These are phyloP conservation scores for Ellobium chinense DNA, from an alignment of 2,888 invertebrate species.

Conservation along the genomic window DNA sequence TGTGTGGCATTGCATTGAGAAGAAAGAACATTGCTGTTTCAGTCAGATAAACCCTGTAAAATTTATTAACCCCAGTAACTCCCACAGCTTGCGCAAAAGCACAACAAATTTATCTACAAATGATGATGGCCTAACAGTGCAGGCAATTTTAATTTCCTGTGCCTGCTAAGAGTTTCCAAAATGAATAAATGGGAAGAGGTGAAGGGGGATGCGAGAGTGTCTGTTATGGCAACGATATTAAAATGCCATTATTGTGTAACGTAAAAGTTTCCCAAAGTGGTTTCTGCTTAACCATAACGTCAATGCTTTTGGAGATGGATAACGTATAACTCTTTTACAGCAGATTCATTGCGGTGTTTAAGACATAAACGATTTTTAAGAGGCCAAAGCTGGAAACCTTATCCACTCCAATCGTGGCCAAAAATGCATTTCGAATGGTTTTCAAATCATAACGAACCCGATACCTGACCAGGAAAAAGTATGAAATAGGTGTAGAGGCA, in stretches of 20 bases:
- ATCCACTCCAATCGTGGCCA: conserved; percentile 40
- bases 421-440: conserved; percentile 35
- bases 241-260: conserved; percentile 28
- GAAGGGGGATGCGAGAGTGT: too few species aligned
- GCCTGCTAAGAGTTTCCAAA: too few species aligned
- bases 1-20: too few species aligned
- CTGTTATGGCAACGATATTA: conserved; percentile 18
- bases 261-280: conserved; percentile 23
- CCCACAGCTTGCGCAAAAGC: too few species aligned
- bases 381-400: conserved; percentile 19
- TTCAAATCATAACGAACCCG: conserved; percentile 33
- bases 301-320: conserved; percentile 21
- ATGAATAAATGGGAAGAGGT: too few species aligned
- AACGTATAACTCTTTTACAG: conserved; percentile 18
- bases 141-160: too few species aligned
- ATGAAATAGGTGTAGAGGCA: conserved; percentile 34
- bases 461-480: conserved; percentile 34
- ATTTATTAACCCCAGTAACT: too few species aligned
- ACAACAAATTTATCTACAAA: too few species aligned
- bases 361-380: conserved; percentile 43
- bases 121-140: too few species aligned
- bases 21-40: too few species aligned
- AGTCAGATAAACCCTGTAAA: too few species aligned
- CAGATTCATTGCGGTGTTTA: conserved; percentile 23
- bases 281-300: conserved; percentile 31